Base-by-base conservation (phyloP, 2,797 vertebrate species). In the Orestias chungarensis region DNA sequence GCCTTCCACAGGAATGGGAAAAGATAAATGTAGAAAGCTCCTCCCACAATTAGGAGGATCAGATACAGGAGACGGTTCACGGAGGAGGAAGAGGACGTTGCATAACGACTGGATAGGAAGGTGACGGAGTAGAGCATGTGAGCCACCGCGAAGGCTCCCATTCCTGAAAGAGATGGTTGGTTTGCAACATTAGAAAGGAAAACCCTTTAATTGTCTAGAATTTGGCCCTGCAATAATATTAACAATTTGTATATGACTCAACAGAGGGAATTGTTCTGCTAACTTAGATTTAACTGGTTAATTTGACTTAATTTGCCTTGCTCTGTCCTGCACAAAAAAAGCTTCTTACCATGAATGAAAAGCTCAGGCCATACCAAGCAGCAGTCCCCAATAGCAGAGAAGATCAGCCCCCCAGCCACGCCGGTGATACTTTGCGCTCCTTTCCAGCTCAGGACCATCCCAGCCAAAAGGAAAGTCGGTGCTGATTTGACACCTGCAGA, bases 281-380 rank as follows among this genome's bases (percentile, higher is more conserved):
- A 42, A 1, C 42, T 27, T 68, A 3, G 38, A 44, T 44, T 29
- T 44, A 43, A 14, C 5, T 14, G 15, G 23, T 7, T 1, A 10
- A 14, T 15, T n/a, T 62, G 57, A 62, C 38, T 12, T 35, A 20
- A 49, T 35, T 49, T 49, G 64, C 59, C 15, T n/a, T n/a, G n/a
- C n/a, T 40, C 33, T 6, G 3, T n/a, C 15, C 66, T 35, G 25
- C 33, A 6, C 38, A 3, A 62, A n/a, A 35, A 9, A 4, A 20
- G 1, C 46, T n/a, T n/a, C 84, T 85, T 86, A 94, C 94, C 94
- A 3, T 90, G 89, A 25, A 94, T 66, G 52, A 97, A 96, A 42
- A 89, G 73, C 4, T 94, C 84, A 0, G 92, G 91, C 96, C 96
- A 98, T 20, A 96, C 64, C 11, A 98, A 92, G 85, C 94, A 96